phyloP scores from a whole-genome alignment of 1,140 invertebrate species.

The Bombus turneri region DNA sequence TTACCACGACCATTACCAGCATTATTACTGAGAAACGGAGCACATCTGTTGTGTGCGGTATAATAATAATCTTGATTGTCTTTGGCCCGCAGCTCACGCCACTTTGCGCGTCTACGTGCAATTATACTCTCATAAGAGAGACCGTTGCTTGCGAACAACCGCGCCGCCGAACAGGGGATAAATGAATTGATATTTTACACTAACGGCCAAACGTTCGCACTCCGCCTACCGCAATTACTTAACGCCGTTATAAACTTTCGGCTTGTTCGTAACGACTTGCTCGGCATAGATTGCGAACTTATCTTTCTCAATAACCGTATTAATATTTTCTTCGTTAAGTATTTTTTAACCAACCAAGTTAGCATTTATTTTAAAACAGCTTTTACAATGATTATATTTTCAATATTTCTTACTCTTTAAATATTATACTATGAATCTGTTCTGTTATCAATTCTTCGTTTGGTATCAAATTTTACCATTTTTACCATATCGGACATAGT shows the following conservation, averaged over 20 bases:
- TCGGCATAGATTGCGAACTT: background rate
- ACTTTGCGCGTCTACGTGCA: slow-evolving; percentile 69
- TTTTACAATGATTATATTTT: too few relatives aligned
- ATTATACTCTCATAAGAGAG: slow-evolving; percentile 62
- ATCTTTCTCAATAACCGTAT: background rate
- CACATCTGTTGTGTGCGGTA: slow-evolving; percentile 44
- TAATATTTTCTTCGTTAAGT: background rate
- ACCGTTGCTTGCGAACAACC: slow-evolving; percentile 23
- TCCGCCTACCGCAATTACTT: slow-evolving; percentile 36
- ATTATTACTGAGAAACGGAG: slow-evolving; percentile 58
- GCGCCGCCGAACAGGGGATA: background rate
- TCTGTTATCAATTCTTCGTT: too few relatives aligned
- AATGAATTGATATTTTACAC: slow-evolving; percentile 57
- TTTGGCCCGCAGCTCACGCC: slow-evolving; percentile 60
- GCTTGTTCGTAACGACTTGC: background rate
- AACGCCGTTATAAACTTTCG: slow-evolving; percentile 26
- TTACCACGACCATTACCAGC: slow-evolving; percentile 61
- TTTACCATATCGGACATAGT: too few relatives aligned
- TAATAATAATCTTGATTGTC: slow-evolving; percentile 74
- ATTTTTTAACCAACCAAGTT: too few relatives aligned
- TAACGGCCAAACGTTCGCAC: slow-evolving; percentile 43
- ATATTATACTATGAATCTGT: background rate
- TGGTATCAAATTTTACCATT: too few relatives aligned
- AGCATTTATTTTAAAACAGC: too few relatives aligned
- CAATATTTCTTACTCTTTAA: too few relatives aligned